Percentiles rank a stretch among this genome's conserved stretches.
Evolutionary conservation across 2,113 vertebrate genomes (phyloP).

Genomic region (Progne subis): DNA sequence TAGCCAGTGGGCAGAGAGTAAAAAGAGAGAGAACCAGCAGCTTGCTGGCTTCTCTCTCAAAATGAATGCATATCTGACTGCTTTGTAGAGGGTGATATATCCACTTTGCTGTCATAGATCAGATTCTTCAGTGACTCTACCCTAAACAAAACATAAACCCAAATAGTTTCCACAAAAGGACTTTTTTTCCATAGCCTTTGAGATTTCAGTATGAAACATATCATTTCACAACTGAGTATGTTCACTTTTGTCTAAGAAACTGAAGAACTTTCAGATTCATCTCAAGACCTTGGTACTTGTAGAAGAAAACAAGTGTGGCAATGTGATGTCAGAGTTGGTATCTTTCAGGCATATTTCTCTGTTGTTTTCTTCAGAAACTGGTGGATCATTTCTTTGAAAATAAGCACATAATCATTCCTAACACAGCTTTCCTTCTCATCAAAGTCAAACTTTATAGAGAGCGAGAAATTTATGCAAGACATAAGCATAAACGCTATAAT

Average conservation of each 20-base stretch:
- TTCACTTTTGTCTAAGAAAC: not conserved
- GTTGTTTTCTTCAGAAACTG: not conserved
- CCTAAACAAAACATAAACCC: not conserved
- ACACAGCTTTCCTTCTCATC: not conserved
- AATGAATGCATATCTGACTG: not conserved
- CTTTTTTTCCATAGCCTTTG: not conserved
- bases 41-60: not conserved
- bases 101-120: not conserved
- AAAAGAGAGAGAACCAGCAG: not conserved
- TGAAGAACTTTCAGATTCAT: not conserved
- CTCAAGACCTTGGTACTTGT: not conserved
- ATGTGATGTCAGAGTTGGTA: not conserved
- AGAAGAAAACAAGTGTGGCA: not conserved
- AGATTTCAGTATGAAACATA: not conserved
- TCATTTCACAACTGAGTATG: not conserved
- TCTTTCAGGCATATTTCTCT: not conserved
- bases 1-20: not conserved
- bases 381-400: constrained; percentile 10
- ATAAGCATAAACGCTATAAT: not conserved
- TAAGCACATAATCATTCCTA: constrained; percentile 11
- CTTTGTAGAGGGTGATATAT: not conserved
- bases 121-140: not conserved
- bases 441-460: not conserved
- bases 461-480: not conserved
- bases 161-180: not conserved